These are phyloP conservation scores for Himalopsyche japonica DNA, from an alignment of 2,888 invertebrate species.

Conservation along the genomic window DNA sequence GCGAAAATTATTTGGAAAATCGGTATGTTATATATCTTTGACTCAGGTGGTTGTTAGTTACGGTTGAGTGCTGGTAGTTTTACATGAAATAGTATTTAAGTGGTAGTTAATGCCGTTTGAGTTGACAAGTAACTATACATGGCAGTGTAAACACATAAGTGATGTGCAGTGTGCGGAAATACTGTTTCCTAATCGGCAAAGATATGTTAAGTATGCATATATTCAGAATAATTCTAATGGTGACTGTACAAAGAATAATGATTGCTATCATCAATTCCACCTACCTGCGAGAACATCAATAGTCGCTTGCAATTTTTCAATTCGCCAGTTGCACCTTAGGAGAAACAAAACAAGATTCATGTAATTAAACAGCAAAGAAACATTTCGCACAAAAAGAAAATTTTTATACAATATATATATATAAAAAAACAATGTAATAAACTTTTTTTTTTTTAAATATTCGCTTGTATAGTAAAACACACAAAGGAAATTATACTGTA, in stretches of 20 bases:
- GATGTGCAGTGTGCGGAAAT: neutral
- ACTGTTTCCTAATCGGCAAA: neutral
- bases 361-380: neutral
- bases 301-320: neutral
- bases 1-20: no score
- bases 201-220: no score
- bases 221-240: no score
- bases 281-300: neutral
- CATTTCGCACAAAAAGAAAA: neutral
- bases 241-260: no score
- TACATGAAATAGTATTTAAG: neutral
- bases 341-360: neutral
- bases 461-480: no score
- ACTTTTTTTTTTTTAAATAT: no score
- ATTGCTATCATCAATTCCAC: neutral
- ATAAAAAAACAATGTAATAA: no score
- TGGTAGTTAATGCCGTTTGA: neutral
- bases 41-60: neutral
- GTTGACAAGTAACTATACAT: neutral
- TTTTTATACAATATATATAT: neutral
- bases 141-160: neutral
- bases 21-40: neutral
- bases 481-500: no score
- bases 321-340: neutral
- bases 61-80: neutral